Base-by-base conservation (phyloP, 2,797 vertebrate genomes). In the Cyprinodon diabolis region DNA sequence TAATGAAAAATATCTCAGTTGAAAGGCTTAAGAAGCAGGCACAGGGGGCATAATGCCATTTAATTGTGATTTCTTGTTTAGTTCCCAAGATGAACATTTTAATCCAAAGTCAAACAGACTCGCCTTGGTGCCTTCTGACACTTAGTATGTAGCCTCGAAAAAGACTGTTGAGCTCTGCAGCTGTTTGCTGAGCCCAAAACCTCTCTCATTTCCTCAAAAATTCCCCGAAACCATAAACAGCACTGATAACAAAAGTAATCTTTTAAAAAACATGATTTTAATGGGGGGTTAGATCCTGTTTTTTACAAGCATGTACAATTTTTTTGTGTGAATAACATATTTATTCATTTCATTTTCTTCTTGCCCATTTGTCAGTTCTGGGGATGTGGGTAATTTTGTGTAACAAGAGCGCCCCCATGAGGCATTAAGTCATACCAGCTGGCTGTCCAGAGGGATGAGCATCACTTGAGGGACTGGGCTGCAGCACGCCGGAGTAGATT, bases 251-350 rank as follows among this genome's bases (percentile, higher is more conserved):
- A 90, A 93, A 91, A 86, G 90, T 80, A 89, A 80, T 84, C 86
- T 84, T 90, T 80, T 90, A 78, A 91, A 92, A 91, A 92, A 91
- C 86, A 86, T 82, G 87, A 83, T 91, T 93, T 90, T 92, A 91
- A 93, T 89, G 89, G 85, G 81, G 84, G 86, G 84, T 90, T 89
- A 85, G 76, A 79, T 86, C 84, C 86, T 82, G 80, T 87, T 92
- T 88, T 77, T 84, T 82, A 87, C 82, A 90, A 87, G 78, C 87
- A 71, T 79, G 78, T 78, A 73, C 81, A 80, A 60, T 88, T 88
- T 90, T 82, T 48, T 65, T 87, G 79, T 65, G 57, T 69, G 74
- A 89, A 85, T 81, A 83, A 83, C 72, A 37, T 58, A 73, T 84
- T 86, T 85, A 80, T 87, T 81, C 83, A 55, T 83, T 81, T 81